These are phyloP conservation scores for Hexactinellida sp. DNA, from an alignment of 37 sponge, comb jelly and placozoan species.

Conservation along the genomic window DNA sequence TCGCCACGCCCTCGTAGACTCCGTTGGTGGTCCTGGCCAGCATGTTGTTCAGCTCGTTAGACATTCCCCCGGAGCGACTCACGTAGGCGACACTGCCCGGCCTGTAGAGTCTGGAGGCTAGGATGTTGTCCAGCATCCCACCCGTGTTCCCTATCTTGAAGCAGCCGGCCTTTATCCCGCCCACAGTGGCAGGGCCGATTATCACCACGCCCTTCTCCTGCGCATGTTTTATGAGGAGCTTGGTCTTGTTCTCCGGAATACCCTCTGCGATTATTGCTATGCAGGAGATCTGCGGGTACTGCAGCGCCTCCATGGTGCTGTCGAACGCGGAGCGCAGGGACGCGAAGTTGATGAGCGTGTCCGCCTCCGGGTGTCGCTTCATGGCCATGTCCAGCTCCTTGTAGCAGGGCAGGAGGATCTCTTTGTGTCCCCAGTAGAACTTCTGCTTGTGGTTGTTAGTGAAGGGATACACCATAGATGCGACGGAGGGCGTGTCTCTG, in stretches of 20 bases:
- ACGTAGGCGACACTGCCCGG: conserved; percentile 98
- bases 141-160: conserved; percentile 98
- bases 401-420: conserved; percentile 84
- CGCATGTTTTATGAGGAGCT: conserved; percentile 61
- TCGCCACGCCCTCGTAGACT: conserved; percentile 94
- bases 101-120: conserved; percentile 78
- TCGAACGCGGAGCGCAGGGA: conserved; percentile 89
- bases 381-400: conserved; percentile 78
- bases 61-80: conserved; percentile 95
- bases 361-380: conserved; percentile 62
- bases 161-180: conserved; percentile 94
- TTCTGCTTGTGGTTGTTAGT: conserved; percentile 92
- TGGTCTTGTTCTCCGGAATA: conserved; percentile 88
- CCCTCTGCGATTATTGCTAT: conserved; percentile 96
- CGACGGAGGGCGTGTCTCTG: conserved; percentile 74
- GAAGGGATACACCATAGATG: conserved; percentile 92
- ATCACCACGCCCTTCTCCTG: conserved; percentile 60
- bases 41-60: conserved; percentile 95
- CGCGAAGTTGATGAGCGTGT: conserved; percentile 82
- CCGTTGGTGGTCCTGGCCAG: conserved; percentile 69
- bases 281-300: conserved; percentile 41
- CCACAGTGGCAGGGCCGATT: conserved; percentile 94
- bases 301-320: conserved; percentile 63
- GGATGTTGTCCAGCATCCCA: conserved; percentile 92
- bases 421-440: conserved; percentile 90